Percentiles rank a stretch among this genome's conserved stretches.
Conservation (phyloP, 1,140 invertebrate genomes). For the Drosophila repletoides region DNA sequence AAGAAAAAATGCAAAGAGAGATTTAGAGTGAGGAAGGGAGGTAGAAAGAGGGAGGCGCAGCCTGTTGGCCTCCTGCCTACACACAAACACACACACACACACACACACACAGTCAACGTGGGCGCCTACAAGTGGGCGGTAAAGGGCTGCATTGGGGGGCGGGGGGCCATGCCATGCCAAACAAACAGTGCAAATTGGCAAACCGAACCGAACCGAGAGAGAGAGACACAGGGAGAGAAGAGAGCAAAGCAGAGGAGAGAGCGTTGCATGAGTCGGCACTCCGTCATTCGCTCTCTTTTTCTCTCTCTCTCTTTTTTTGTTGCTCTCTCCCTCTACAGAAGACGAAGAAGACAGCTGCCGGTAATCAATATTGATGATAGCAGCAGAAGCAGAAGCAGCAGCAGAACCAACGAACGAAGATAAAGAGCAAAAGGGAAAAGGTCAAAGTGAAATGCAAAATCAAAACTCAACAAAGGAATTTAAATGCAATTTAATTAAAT, state of each 20-base stretch:
- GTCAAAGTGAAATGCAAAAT: conserved; percentile 46
- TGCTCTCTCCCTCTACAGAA: conserved; percentile 23
- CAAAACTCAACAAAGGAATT: conserved; percentile 34
- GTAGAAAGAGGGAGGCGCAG: conserved; percentile 33
- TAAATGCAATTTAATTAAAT: conserved; percentile 62
- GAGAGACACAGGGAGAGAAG: not conserved
- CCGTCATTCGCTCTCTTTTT: not conserved
- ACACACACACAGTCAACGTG: conserved; percentile 44
- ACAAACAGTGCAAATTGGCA: conserved; percentile 62
- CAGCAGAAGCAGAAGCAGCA: conserved; percentile 49
- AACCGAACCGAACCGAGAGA: conserved; percentile 21
- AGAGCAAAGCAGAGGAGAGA: conserved; percentile 6
- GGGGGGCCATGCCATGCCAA: conserved; percentile 25
- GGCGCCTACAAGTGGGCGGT: conserved; percentile 75
- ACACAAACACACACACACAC: conserved; percentile 13
- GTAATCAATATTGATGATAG: conserved; percentile 80
- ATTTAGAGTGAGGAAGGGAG: not conserved
- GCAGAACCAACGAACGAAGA: conserved; percentile 34
- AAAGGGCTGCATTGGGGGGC: conserved; percentile 28
- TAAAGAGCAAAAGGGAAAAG: conserved; percentile 53
- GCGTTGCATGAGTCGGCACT: conserved; percentile 13
- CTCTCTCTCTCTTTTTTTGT: not conserved
- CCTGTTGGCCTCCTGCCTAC: conserved; percentile 55
- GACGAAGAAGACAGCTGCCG: conserved; percentile 70
- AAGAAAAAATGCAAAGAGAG: conserved; percentile 12